Evolutionary conservation across 2,888 invertebrate genomes (phyloP), one percentile per base, ranked within the genome.

Genomic region (Sicus ferrugineus): DNA sequence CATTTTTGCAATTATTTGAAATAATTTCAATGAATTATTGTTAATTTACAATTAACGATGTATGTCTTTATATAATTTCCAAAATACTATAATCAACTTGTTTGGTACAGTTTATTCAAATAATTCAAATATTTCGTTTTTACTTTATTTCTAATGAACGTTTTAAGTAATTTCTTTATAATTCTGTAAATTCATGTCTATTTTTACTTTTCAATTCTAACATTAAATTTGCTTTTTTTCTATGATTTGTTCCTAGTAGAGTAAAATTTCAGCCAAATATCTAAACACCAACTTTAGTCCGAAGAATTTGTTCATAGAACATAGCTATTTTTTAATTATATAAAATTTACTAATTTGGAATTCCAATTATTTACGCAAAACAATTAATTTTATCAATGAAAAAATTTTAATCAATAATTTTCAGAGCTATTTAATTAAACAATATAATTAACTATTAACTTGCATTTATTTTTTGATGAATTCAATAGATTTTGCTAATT

Each of bases 71-170:
- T 52, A 11, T 21, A 38, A 21, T 52, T 52, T n/a, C 21, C 52
- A 52, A 52, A 52, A 52, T 52, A 11, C 23, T 21, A 23, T n/a
- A n/a, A n/a, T n/a, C 23, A 28, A 56, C 16, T 23, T 30, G 11
- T 28, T n/a, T 56, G 7, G 14, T 16, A 11, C 69, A 72, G 66
- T 73, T 69, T 70, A 72, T 7, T n/a, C 11, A 61, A 61, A 38
- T 31, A 42, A 4, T 42, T 14, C 4, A 16, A 4, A 42, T 42
- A n/a, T 2, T 42, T 42, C 42, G n/a, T 9, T 9, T n/a, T 34
- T n/a, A 11, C 11, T 16, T 42, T 42, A n/a, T 9, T 42, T 42
- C 1, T n/a, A n/a, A n/a, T n/a, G n/a, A n/a, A n/a, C 1, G 42
- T 42, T 7, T 42, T 42, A 3, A n/a, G 4, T 42, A 4, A 3